These are phyloP conservation scores for Xylophagus ater DNA, from an alignment of 2,888 invertebrate genomes.

Conservation along the genomic window DNA sequence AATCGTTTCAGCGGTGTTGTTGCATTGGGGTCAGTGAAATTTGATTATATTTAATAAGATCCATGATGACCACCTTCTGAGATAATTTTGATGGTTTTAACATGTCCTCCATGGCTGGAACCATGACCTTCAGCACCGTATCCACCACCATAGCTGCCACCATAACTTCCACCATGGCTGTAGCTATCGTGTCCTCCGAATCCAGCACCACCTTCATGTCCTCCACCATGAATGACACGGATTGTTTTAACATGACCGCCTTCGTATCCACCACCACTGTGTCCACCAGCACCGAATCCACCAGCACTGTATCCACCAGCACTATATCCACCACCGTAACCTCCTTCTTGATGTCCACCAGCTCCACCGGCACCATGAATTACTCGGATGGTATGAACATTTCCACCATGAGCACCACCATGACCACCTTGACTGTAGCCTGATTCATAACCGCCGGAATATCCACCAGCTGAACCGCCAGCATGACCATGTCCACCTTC, in stretches of 20 bases:
- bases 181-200: neutral
- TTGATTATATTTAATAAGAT: too few species aligned
- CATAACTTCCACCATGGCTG: neutral
- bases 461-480: too few species aligned
- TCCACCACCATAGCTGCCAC: conserved; percentile 1
- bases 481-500: too few species aligned
- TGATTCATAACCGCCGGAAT: too few species aligned
- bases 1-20: too few species aligned
- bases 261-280: neutral
- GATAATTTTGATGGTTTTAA: neutral
- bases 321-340: neutral
- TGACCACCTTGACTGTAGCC: too few species aligned
- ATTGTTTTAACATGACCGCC: neutral
- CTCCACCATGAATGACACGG: neutral
- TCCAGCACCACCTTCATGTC: neutral
- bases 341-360: neutral
- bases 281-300: neutral
- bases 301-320: neutral
- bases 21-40: too few species aligned
- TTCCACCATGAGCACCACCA: too few species aligned
- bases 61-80: neutral
- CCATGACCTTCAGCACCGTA: neutral
- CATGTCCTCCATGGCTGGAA: neutral
- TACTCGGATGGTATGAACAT: neutral
- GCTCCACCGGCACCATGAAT: neutral